phyloP scores from a whole-genome alignment of 1,140 invertebrate species.

The Arion vulgaris region DNA sequence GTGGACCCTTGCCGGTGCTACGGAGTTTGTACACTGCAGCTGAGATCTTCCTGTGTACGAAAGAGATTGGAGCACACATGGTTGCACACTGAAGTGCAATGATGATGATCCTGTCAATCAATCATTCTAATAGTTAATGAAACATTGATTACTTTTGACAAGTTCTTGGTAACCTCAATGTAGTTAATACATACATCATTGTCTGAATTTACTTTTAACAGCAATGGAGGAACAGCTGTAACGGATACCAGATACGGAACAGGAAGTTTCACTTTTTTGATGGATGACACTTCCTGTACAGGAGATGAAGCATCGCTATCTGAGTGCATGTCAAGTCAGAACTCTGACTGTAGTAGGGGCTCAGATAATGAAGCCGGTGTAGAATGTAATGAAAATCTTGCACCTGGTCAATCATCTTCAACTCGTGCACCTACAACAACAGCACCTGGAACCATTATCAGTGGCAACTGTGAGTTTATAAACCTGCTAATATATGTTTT shows the following conservation, averaged over 20 bases:
- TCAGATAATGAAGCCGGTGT: conserved; percentile 82
- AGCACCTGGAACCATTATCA: conserved; percentile 32
- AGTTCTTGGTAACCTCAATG: no score
- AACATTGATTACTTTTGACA: no score
- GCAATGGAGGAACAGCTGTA: conserved; percentile 44
- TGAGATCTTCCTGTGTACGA: no score
- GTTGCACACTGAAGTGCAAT: no score
- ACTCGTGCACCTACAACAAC: conserved; percentile 48
- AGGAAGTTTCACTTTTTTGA: conserved; percentile 77
- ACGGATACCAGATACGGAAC: conserved; percentile 37
- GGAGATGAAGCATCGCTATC: conserved; percentile 83
- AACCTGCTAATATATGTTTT: background rate
- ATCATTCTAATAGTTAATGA: no score
- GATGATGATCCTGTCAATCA: no score
- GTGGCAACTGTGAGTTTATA: conserved; percentile 45
- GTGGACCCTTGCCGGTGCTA: no score
- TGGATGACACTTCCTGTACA: conserved; percentile 90
- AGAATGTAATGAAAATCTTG: conserved; percentile 32
- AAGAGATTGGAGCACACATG: no score
- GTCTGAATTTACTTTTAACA: conserved; percentile 9
- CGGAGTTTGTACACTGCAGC: no score
- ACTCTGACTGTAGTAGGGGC: conserved; percentile 84
- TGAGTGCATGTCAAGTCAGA: conserved; percentile 85
- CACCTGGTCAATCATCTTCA: conserved; percentile 11
- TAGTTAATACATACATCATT: no score